Percentiles rank a stretch among this genome's conserved stretches.
Conservation (phyloP, 2,113 vertebrate genomes). For the Phylloscopus whistleri region DNA sequence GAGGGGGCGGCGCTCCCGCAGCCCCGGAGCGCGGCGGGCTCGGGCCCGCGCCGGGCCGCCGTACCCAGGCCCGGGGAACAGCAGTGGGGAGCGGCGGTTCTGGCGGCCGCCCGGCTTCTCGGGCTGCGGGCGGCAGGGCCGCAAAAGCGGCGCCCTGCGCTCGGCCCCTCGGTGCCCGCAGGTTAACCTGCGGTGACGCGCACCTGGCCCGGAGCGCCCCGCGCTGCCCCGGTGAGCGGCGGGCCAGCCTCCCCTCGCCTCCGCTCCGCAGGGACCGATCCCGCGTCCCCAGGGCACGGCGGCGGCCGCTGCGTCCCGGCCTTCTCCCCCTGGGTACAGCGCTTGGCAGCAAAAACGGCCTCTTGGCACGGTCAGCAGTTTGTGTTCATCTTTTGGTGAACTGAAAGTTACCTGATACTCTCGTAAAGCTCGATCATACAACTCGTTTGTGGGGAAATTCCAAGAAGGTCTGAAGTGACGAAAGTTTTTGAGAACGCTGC, state of each 20-base stretch:
- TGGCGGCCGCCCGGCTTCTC: not conserved
- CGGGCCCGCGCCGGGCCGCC: not conserved
- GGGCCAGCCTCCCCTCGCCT: not conserved
- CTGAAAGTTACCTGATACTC: not conserved
- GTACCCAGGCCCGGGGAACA: not conserved
- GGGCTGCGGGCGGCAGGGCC: not conserved
- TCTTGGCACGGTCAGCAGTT: not conserved
- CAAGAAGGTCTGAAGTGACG: not conserved
- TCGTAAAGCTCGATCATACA: not conserved
- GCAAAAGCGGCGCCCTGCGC: not conserved
- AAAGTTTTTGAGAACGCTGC: not conserved
- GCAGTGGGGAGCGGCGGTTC: not conserved
- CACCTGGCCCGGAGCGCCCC: fast-evolving
- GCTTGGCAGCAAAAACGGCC: fast-evolving
- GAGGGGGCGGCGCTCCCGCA: not conserved
- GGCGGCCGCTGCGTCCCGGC: not conserved
- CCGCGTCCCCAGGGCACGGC: fast-evolving
- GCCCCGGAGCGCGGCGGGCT: not conserved
- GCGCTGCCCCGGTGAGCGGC: not conserved
- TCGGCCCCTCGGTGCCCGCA: not conserved
- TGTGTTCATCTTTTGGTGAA: not conserved
- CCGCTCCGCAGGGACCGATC: too few species aligned
- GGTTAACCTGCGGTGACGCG: too few species aligned
- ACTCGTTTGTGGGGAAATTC: not conserved
- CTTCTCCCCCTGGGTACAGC: not conserved